Evolutionary conservation across 2,797 vertebrate genomes (phyloP).

Genomic region (Anisognathus igniventris): DNA sequence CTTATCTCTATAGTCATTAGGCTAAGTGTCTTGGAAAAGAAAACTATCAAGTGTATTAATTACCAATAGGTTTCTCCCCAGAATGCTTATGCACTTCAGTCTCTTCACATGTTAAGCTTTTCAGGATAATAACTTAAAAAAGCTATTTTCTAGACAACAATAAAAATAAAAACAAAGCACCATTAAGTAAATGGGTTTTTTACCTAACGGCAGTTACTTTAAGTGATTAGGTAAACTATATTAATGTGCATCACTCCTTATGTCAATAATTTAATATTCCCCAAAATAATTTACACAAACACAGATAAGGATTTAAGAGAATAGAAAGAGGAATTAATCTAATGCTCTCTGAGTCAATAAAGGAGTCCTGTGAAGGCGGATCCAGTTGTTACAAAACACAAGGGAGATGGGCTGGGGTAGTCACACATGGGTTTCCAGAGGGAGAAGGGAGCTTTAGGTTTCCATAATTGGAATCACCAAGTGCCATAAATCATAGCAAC

Average conservation of each 20-base stretch:
- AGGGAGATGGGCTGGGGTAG: background rate
- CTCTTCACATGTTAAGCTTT: background rate
- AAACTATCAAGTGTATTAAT: conserved; percentile 1
- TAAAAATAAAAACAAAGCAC: conserved; percentile 46
- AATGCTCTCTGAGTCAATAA: conserved; percentile 39
- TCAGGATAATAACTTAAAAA: conserved; percentile 24
- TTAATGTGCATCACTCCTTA: conserved; percentile 30
- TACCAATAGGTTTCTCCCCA: background rate
- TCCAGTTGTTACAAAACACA: background rate
- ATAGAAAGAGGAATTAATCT: conserved; percentile 33
- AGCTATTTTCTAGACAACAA: conserved; percentile 46
- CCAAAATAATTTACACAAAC: conserved; percentile 44
- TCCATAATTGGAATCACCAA: conserved; percentile 22
- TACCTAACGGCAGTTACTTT: conserved; percentile 37
- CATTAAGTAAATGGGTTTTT: conserved; percentile 61
- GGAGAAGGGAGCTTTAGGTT: background rate
- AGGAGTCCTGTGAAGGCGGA: background rate
- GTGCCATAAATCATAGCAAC: conserved; percentile 24
- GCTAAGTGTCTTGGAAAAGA: background rate
- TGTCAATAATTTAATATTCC: conserved; percentile 59
- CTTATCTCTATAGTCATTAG: background rate
- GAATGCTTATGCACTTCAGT: background rate
- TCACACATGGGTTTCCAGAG: background rate
- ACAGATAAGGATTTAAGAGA: conserved; percentile 43
- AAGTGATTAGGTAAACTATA: conserved; percentile 45